Conservation (phyloP, 2,113 vertebrate genomes). For the Xenopus tropicalis region DNA sequence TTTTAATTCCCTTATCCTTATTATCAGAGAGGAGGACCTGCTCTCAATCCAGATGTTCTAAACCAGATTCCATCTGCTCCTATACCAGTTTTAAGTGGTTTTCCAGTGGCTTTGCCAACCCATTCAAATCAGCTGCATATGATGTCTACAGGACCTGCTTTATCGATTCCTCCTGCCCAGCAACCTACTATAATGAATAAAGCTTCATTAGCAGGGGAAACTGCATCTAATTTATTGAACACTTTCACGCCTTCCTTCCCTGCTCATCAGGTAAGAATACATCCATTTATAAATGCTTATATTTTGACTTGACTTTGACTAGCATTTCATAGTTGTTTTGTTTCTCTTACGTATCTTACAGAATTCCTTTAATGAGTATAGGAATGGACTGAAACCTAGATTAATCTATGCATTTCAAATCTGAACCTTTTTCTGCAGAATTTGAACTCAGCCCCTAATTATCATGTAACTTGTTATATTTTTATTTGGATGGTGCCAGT, state of each 20-base stretch:
- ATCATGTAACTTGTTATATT: too few species aligned
- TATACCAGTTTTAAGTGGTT: slow-evolving; percentile 80
- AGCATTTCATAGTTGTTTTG: too few species aligned
- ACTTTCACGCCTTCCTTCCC: slow-evolving; percentile 72
- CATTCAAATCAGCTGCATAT: slow-evolving; percentile 69
- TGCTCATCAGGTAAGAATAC: slow-evolving; percentile 55
- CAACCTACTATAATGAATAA: slow-evolving; percentile 72
- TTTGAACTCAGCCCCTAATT: too few species aligned
- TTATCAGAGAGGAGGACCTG: slow-evolving; percentile 83
- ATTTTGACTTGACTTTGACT: too few species aligned
- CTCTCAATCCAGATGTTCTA: slow-evolving; percentile 84
- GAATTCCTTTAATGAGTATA: too few species aligned
- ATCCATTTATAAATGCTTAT: too few species aligned
- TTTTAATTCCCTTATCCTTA: background rate
- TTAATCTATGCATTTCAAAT: too few species aligned
- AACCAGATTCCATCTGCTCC: slow-evolving; percentile 90
- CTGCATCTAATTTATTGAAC: slow-evolving; percentile 50
- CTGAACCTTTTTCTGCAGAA: too few species aligned
- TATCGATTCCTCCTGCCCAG: slow-evolving; percentile 67
- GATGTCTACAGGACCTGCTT: slow-evolving; percentile 50
- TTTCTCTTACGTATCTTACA: too few species aligned
- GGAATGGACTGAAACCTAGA: too few species aligned
- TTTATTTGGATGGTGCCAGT: too few species aligned
- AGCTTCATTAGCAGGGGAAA: slow-evolving; percentile 59
- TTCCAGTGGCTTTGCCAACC: slow-evolving; percentile 74